Base-by-base conservation (phyloP, 1,140 invertebrate species). In the Zaprionus tsacasi region DNA sequence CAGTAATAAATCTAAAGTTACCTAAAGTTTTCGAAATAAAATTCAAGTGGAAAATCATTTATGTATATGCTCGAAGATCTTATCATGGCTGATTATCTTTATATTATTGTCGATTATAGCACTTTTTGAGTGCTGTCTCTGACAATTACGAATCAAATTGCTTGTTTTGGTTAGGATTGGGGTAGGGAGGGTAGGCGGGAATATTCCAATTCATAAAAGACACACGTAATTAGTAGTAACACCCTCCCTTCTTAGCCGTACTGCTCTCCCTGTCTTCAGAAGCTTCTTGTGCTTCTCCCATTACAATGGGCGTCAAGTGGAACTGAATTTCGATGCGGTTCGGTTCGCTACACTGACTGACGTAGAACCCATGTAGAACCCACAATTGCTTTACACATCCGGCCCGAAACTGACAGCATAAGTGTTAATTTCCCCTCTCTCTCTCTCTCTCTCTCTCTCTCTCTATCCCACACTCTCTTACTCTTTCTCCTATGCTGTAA, bases 271-370 rank as follows among this genome's bases (percentile, higher is more conserved):
- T 15, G 6, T 40, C 38, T n/a, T 40, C 38, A 5, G 12, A 13
- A 12, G 38, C 10, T 8, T 35, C 33, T 35, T 35, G n/a, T n/a
- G n/a, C 33, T 35, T 8, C 12, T 15, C 0, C 45, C 45, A 64
- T 75, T 64, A 75, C 12, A 64, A 63, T 45, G 67, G 59, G 54
- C 60, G 58, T 59, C 66, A 64, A 70, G 60, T 75, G 66, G 67
- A 70, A 75, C 65, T 70, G 66, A 21, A 50, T 38, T 69, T 60
- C 17, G 15, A 6, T 35, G 27, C 30, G 25, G 38, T 72, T 66
- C 52, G 52, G 52, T 58, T 57, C 71, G 71, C 71, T 68, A 74
- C 71, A 50, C 35, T 74, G 66, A 69, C 36, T 72, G 10, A 55
- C 52, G 30, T n/a, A 55, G 56, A 60, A 60, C 17, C 45, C 55